A percentile compares a stretch with the other conserved stretches of the same genome.
These are phyloP conservation scores for Pseudococcus longispinus DNA, from an alignment of 2,888 invertebrate genomes.

Conservation along the genomic window DNA sequence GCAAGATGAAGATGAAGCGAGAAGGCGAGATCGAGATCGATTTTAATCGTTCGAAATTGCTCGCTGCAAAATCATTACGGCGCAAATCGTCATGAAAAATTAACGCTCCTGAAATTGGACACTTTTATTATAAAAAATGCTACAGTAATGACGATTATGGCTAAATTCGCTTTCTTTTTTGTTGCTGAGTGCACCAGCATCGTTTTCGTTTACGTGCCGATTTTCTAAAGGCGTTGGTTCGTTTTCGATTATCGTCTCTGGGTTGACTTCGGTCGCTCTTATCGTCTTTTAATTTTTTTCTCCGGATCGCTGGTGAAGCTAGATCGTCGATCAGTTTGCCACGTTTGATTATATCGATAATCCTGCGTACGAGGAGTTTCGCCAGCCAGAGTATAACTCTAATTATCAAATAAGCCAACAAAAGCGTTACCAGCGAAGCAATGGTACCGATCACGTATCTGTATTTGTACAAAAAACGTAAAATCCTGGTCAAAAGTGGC, in stretches of 20 bases:
- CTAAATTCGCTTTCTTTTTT: slow-evolving; percentile 17
- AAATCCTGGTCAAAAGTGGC: slow-evolving; percentile 28
- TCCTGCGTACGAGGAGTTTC: background rate
- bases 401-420: background rate
- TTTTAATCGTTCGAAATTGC: slow-evolving; percentile 5
- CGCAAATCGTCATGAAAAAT: background rate
- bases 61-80: background rate
- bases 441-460: background rate
- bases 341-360: background rate
- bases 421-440: background rate
- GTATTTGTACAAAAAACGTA: slow-evolving; percentile 21
- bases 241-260: background rate
- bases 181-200: background rate
- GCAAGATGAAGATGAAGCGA: background rate
- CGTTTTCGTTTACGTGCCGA: background rate
- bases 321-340: background rate
- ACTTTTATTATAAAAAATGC: slow-evolving; percentile 33
- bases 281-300: background rate
- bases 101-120: slow-evolving; percentile 8
- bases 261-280: background rate
- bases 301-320: background rate
- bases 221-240: background rate
- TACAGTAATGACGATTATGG: background rate
- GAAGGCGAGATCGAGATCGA: background rate
- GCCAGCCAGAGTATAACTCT: background rate